phyloP scores from a whole-genome alignment of 1,140 invertebrate genomes.

The Drosophila fuyamai region DNA sequence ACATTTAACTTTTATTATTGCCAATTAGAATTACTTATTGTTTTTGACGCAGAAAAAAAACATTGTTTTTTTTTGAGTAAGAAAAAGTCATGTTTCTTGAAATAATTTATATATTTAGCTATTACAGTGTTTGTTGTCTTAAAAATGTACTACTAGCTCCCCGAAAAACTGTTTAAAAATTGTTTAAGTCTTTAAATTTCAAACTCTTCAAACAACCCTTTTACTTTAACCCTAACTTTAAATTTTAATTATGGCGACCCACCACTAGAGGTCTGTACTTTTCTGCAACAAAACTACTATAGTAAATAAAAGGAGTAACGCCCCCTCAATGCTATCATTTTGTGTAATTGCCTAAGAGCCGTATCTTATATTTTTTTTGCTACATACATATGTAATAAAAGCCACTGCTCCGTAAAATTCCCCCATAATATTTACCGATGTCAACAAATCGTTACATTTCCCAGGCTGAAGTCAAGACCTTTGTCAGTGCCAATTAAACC shows the following conservation, averaged over 20 bases:
- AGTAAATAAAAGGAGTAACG: slow-evolving; percentile 19
- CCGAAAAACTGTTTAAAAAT: too few relatives aligned
- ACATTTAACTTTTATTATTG: too few relatives aligned
- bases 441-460: slow-evolving; percentile 47
- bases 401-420: background rate
- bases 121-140: too few relatives aligned
- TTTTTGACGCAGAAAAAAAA: too few relatives aligned
- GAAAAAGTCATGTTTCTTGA: too few relatives aligned
- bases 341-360: background rate
- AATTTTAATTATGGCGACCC: slow-evolving; percentile 4
- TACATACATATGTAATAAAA: slow-evolving; percentile 2
- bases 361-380: slow-evolving; percentile 10
- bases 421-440: slow-evolving; percentile 26
- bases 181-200: background rate
- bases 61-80: too few relatives aligned
- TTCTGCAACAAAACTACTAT: background rate
- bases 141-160: too few relatives aligned
- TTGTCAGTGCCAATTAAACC: slow-evolving; percentile 77
- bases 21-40: too few relatives aligned
- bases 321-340: slow-evolving; percentile 19
- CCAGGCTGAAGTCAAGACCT: slow-evolving; percentile 60
- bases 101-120: too few relatives aligned
- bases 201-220: background rate
- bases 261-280: slow-evolving; percentile 9
- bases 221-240: background rate